These are phyloP conservation scores for Enteromius viviparus DNA, from an alignment of 2,797 vertebrate species.

Conservation along the genomic window DNA sequence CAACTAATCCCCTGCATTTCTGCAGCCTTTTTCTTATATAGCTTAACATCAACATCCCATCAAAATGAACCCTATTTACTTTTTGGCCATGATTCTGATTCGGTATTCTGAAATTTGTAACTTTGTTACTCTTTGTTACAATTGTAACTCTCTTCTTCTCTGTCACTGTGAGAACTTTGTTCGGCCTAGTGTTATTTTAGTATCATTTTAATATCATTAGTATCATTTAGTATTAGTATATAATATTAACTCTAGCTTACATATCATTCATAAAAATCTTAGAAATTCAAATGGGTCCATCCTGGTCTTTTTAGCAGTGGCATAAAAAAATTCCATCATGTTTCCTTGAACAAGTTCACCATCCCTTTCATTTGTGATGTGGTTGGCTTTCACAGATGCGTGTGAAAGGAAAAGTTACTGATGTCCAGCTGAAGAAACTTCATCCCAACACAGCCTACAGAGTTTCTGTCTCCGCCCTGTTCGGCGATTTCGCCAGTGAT, in stretches of 20 bases:
- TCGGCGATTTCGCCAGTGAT: constrained; percentile 85
- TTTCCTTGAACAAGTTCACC: constrained; percentile 12
- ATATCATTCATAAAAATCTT: not conserved
- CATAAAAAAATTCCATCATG: not conserved
- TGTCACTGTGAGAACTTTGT: not conserved
- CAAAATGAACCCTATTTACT: not conserved
- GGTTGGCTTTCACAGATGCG: constrained; percentile 62
- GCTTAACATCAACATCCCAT: not conserved
- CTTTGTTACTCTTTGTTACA: not conserved
- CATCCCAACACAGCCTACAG: constrained; percentile 90
- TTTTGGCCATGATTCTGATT: not conserved
- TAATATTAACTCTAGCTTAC: too few species aligned
- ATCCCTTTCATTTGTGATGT: constrained; percentile 53
- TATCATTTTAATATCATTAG: too few species aligned
- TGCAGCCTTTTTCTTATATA: not conserved
- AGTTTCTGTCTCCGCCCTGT: constrained; percentile 83
- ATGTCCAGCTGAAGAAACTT: constrained; percentile 86
- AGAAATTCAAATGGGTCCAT: not conserved
- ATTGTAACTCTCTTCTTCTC: not conserved
- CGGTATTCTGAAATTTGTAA: not conserved
- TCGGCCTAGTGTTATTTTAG: not conserved
- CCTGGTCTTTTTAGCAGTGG: constrained; percentile 22
- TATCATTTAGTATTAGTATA: too few species aligned
- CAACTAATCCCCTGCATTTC: not conserved
- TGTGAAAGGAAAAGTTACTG: constrained; percentile 67